Conservation (phyloP, 2,797 vertebrate genomes). For the Mycteria americana region DNA sequence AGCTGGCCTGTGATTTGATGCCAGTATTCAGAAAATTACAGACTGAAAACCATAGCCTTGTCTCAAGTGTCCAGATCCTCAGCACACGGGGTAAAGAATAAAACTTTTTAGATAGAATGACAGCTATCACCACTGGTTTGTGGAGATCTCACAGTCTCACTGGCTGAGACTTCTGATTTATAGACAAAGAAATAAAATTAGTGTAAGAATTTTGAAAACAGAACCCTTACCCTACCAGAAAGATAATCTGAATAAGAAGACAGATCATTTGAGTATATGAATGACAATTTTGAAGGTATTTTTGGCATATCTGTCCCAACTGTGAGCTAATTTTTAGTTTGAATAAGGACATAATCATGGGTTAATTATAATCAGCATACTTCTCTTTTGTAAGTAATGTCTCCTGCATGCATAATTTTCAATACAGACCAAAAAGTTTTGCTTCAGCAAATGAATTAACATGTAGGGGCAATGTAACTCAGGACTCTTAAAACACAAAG, state of each 20-base stretch:
- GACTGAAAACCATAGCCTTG: conserved; percentile 33
- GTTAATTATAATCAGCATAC: conserved; percentile 58
- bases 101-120: conserved; percentile 62
- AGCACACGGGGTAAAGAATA: conserved; percentile 55
- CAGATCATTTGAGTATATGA: background rate
- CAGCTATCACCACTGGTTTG: conserved; percentile 57
- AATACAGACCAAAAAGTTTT: conserved; percentile 19
- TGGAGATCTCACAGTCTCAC: background rate
- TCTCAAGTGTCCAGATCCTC: conserved; percentile 57
- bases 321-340: conserved; percentile 33
- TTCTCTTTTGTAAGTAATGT: conserved; percentile 33
- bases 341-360: conserved; percentile 42
- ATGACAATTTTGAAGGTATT: conserved; percentile 44
- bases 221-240: background rate
- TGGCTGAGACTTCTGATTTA: conserved; percentile 11
- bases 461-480: background rate
- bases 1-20: conserved; percentile 45
- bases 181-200: conserved; percentile 42
- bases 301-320: conserved; percentile 27
- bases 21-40: conserved; percentile 59
- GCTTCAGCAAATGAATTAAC: background rate
- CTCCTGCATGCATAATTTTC: conserved; percentile 38
- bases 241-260: background rate
- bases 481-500: background rate
- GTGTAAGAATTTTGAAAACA: conserved; percentile 30